phyloP scores from a whole-genome alignment of 1,140 invertebrate species.

The Oreohelix idahoensis region DNA sequence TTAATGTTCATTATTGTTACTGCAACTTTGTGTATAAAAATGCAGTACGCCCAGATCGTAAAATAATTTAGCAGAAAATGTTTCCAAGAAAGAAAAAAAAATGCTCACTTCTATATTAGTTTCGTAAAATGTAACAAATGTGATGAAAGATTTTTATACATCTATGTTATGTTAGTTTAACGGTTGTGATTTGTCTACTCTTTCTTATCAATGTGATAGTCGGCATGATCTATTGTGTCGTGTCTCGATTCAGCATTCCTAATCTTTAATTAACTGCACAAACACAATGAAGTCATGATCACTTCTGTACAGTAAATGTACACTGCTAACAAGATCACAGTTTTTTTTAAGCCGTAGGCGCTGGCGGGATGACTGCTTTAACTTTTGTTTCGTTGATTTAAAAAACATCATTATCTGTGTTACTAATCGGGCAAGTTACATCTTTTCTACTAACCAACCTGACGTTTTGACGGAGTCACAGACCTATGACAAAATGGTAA shows the following conservation, averaged over 20 bases:
- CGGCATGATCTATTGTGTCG: too few relatives aligned
- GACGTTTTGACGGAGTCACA: background rate
- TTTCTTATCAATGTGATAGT: background rate
- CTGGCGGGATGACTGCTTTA: background rate
- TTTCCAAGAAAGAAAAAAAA: background rate
- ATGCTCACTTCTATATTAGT: background rate
- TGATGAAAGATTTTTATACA: background rate
- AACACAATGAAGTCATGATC: background rate
- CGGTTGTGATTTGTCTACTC: background rate
- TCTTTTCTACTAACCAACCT: conserved; percentile 14
- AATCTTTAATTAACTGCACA: background rate
- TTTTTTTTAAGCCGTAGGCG: background rate
- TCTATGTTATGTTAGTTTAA: background rate
- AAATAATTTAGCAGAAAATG: conserved; percentile 32
- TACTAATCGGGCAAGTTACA: conserved; percentile 7
- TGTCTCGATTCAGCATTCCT: background rate
- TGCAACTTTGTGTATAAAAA: background rate
- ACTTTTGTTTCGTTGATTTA: background rate
- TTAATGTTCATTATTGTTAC: background rate
- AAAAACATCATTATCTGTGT: background rate
- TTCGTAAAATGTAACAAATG: background rate
- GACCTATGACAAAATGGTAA: background rate
- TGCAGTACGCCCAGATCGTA: background rate
- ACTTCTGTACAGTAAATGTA: background rate
- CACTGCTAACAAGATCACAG: background rate